These are phyloP conservation scores for cat (Felis catus) DNA, from an alignment of 2,113 vertebrate genomes.

Conservation along the genomic window DNA sequence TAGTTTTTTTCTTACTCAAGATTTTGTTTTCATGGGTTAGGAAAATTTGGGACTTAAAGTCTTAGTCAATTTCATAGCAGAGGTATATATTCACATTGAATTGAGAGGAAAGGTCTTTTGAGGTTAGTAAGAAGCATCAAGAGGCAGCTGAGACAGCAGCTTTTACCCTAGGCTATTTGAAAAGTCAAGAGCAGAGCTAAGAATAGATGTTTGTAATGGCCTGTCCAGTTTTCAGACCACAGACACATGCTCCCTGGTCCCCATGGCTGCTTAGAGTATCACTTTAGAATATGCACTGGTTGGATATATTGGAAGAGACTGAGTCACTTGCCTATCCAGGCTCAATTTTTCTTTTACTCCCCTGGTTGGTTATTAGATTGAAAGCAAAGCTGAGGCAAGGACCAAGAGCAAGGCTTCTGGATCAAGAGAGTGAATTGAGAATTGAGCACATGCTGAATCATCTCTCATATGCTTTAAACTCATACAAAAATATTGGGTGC, in stretches of 20 bases:
- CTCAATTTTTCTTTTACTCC: neutral
- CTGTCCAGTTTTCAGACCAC: constrained; percentile 15
- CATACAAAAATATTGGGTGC: neutral
- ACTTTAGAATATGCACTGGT: neutral
- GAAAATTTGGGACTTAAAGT: constrained; percentile 4
- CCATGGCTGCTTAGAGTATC: neutral
- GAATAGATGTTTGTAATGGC: constrained; percentile 45
- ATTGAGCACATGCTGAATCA: neutral
- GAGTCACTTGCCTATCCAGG: neutral
- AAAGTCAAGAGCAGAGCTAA: constrained; percentile 57
- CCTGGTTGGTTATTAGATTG: neutral
- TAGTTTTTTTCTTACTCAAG: constrained; percentile 27
- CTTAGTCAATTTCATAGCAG: constrained; percentile 19
- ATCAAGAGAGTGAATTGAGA: constrained; percentile 10
- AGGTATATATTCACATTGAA: constrained; percentile 52
- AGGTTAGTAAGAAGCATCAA: constrained; percentile 46
- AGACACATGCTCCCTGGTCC: neutral
- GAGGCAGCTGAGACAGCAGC: constrained; percentile 19
- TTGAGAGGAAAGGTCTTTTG: constrained; percentile 23
- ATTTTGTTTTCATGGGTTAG: constrained; percentile 14
- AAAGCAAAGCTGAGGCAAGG: constrained; percentile 5
- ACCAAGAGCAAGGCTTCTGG: neutral
- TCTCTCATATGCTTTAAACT: neutral
- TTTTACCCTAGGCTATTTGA: constrained; percentile 54
- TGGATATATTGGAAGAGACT: neutral